Base-by-base conservation (phyloP, 1,140 invertebrate species). In the Drosophila eugracilis region DNA sequence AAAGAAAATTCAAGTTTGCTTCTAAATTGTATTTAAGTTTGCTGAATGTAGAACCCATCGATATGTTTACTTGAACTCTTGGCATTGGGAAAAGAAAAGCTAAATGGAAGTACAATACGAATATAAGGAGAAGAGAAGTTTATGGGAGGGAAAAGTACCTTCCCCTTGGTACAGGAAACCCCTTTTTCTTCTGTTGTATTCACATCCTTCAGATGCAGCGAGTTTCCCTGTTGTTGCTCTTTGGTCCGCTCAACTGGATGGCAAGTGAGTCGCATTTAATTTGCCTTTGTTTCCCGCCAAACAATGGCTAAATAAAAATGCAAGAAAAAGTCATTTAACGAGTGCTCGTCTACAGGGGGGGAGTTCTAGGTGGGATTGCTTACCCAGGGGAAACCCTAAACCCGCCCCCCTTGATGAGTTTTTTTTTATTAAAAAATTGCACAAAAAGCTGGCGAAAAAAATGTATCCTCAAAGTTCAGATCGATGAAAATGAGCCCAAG, bases 241-340 rank as follows among this genome's bases (percentile, higher is more conserved):
- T 63, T 77, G 58, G 47, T 60, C 53, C 81, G 80, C 85, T 89
- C 79, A 89, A 89, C 80, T 89, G 80, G 75, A 63, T 71, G 75
- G 75, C 80, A 89, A 89, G 80, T 89, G 81, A 89, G 83, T 89
- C 86, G 86, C 75, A 78, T 85, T 89, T 89, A 89, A 89, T 89
- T 86, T 70, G 80, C 76, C 41, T 67, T 89, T 89, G 85, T 89
- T 86, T 81, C 57, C 67, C 24, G 57, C 14, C 73, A 59, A 89
- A 89, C 79, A 78, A 77, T 49, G 62, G 58, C 36, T 62, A 75
- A 86, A 77, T 52, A 73, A 62, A 65, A 71, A 66, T 73, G 70
- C 55, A 60, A 72, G 80, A 75, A 80, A 85, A 85, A 85, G 81
- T 85, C 80, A 85, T 85, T 86, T 76, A 49, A 80, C 76, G 78